A percentile compares a stretch with the other conserved stretches of the same genome.
These are phyloP conservation scores for Corythornis leucogaster DNA, from an alignment of 2,797 vertebrate species.

Conservation along the genomic window DNA sequence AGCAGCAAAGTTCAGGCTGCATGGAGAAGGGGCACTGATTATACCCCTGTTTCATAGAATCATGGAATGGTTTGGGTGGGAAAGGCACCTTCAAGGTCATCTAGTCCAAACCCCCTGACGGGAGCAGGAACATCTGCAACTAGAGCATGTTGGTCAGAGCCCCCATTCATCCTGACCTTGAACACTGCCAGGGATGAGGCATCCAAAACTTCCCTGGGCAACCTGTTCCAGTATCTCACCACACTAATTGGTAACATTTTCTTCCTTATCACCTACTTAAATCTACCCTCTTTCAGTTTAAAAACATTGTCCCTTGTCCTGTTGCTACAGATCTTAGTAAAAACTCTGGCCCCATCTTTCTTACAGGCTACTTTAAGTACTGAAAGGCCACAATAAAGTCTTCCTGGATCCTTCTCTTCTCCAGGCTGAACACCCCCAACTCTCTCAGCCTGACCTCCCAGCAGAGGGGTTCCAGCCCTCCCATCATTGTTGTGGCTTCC, in stretches of 20 bases:
- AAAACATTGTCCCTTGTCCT: neutral
- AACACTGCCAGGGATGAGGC: too few relatives aligned
- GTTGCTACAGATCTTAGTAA: neutral
- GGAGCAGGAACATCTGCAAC: fast-evolving
- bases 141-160: too few relatives aligned
- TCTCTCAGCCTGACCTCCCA: too few relatives aligned
- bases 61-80: neutral
- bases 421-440: too few relatives aligned
- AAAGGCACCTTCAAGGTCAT: neutral
- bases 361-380: neutral
- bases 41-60: neutral
- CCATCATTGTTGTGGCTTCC: too few relatives aligned
- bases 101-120: fast-evolving
- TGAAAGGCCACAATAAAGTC: neutral
- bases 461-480: neutral
- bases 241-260: neutral
- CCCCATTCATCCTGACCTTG: too few relatives aligned
- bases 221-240: too few relatives aligned
- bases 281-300: neutral
- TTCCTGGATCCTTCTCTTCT: neutral
- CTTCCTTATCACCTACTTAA: neutral
- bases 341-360: neutral
- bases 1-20: fast-evolving
- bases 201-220: too few relatives aligned
- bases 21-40: neutral